phyloP scores from a whole-genome alignment of 2,888 invertebrate species.

The Watsonalla cultraria region DNA sequence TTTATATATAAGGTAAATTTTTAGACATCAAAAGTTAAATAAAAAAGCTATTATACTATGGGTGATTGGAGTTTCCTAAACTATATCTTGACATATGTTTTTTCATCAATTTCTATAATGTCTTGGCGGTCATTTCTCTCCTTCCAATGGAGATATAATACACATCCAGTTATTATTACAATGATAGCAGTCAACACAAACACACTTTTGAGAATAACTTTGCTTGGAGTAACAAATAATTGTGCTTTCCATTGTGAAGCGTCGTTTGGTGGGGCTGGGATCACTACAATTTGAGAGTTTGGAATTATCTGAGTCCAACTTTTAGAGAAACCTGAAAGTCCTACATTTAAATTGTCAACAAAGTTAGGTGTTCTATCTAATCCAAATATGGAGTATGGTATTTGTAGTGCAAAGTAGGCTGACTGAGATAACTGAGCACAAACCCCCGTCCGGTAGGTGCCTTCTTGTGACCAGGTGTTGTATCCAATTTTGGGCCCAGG shows the following conservation, averaged over 20 bases:
- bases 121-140: conserved; percentile 81
- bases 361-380: conserved; percentile 99
- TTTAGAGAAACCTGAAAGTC: conserved; percentile 83
- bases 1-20: too few species aligned
- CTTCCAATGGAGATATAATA: conserved; percentile 92
- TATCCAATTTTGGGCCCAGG: conserved; percentile 94
- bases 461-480: conserved; percentile 92
- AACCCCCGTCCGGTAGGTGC: conserved; percentile 86
- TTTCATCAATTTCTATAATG: conserved; percentile 69
- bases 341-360: conserved; percentile 92
- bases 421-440: conserved; percentile 95
- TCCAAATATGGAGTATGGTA: conserved; percentile 97
- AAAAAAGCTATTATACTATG: too few species aligned
- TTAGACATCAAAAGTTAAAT: too few species aligned
- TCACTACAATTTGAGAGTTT: conserved; percentile 97
- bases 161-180: conserved; percentile 89
- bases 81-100: conserved; percentile 66
- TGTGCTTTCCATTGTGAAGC: conserved; percentile 93
- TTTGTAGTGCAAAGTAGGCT: conserved; percentile 93
- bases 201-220: conserved; percentile 94
- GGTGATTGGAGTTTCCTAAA: background rate
- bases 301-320: conserved; percentile 97
- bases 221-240: conserved; percentile 96
- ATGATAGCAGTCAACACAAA: conserved; percentile 93
- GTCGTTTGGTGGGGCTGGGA: conserved; percentile 89